These are phyloP conservation scores for Drosophila arizonae DNA, from an alignment of 1,140 invertebrate species.

Conservation along the genomic window DNA sequence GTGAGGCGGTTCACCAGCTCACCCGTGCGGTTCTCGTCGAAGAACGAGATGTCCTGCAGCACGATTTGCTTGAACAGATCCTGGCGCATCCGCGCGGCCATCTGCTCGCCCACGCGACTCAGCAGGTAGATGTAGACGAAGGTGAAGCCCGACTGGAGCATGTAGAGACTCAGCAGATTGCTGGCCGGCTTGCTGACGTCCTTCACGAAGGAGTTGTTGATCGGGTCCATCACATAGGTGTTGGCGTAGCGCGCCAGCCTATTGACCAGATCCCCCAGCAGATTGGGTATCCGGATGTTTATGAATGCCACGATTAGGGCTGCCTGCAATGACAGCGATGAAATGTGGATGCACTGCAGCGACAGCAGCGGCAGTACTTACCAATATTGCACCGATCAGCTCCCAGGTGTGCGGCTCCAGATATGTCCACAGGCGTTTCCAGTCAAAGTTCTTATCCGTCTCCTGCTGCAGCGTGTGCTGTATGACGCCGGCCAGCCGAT, in stretches of 20 bases:
- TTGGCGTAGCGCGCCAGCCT: constrained; percentile 86
- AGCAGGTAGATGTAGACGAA: constrained; percentile 94
- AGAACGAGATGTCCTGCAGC: constrained; percentile 94
- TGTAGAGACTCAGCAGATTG: constrained; percentile 87
- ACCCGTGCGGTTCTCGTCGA: constrained; percentile 94
- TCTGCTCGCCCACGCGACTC: constrained; percentile 92
- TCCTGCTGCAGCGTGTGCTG: constrained; percentile 74
- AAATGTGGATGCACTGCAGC: constrained; percentile 1
- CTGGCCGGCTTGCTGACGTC: constrained; percentile 87
- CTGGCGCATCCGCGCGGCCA: constrained; percentile 91
- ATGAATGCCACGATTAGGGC: constrained; percentile 90
- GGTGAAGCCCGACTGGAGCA: constrained; percentile 92
- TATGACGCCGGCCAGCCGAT: constrained; percentile 60
- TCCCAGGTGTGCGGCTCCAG: constrained; percentile 85
- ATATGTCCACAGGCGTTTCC: constrained; percentile 87
- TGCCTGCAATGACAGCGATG: constrained; percentile 84
- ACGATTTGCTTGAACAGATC: constrained; percentile 93
- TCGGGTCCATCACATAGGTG: constrained; percentile 75
- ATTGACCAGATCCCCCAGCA: constrained; percentile 91
- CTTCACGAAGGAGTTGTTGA: constrained; percentile 84
- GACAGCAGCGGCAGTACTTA: constrained; percentile 70
- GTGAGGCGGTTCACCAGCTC: constrained; percentile 95
- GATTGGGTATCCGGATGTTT: constrained; percentile 91
- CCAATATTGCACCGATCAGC: constrained; percentile 84
- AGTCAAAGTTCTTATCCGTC: constrained; percentile 84